A percentile compares a stretch with the other conserved stretches of the same genome.
Conservation (phyloP, 2,888 invertebrate genomes). For the Gymnoscelis rufifasciata region DNA sequence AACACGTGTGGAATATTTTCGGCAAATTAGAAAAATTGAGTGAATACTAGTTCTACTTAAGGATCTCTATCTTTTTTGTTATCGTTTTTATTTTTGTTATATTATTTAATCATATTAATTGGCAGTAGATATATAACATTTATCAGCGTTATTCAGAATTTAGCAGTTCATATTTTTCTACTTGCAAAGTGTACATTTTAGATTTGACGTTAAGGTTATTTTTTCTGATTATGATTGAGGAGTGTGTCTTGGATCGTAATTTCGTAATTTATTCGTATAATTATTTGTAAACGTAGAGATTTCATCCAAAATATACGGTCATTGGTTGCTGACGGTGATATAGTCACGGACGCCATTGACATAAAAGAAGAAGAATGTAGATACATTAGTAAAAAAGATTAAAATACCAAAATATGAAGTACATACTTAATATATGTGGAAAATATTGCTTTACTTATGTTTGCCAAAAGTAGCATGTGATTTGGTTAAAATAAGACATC, state of each 20-base stretch:
- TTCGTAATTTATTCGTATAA: not conserved
- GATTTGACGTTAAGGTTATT: constrained; percentile 17
- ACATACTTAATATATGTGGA: too few species aligned
- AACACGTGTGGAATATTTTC: too few species aligned
- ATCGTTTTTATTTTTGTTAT: constrained; percentile 20
- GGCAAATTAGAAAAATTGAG: not conserved
- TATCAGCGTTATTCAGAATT: not conserved
- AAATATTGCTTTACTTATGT: too few species aligned
- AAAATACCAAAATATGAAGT: too few species aligned
- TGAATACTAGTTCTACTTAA: constrained; percentile 20
- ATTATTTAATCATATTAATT: constrained; percentile 20
- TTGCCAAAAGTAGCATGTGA: too few species aligned
- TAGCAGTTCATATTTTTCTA: not conserved
- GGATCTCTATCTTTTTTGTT: constrained; percentile 26
- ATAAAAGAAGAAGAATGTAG: too few species aligned
- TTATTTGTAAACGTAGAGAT: constrained; percentile 2
- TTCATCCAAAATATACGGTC: not conserved
- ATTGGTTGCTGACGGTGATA: not conserved
- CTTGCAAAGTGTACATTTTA: not conserved
- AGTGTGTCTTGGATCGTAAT: not conserved
- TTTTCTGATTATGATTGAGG: constrained; percentile 6
- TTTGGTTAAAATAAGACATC: too few species aligned
- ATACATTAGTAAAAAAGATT: too few species aligned
- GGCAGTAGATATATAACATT: constrained; percentile 13
- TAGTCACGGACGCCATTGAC: too few species aligned